phyloP scores from a whole-genome alignment of 1,140 invertebrate genomes.

The Euglossa dilemma region DNA sequence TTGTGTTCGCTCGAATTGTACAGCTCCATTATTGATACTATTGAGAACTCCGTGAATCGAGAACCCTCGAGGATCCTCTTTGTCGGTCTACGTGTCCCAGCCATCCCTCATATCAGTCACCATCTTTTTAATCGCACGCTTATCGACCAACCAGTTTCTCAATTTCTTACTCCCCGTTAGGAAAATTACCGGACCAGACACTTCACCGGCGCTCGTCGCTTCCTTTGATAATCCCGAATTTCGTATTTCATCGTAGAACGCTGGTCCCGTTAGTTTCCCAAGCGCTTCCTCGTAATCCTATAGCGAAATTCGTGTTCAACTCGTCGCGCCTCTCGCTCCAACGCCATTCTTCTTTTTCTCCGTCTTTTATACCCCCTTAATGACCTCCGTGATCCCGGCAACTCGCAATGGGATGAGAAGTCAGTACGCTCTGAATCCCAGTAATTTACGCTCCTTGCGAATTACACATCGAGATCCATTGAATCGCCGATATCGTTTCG shows the following conservation, averaged over 20 bases:
- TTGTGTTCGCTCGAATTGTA: constrained; percentile 23
- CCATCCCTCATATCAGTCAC: background rate
- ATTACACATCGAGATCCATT: constrained; percentile 27
- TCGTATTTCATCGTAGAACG: constrained; percentile 8
- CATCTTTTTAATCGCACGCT: background rate
- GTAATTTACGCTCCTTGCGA: constrained; percentile 32
- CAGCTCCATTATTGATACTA: constrained; percentile 32
- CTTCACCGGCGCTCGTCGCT: no score
- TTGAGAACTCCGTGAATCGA: constrained; percentile 29
- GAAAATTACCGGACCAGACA: no score
- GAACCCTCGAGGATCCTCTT: constrained; percentile 4
- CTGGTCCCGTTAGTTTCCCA: background rate
- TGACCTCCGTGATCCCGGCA: constrained; percentile 46
- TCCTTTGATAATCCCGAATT: background rate
- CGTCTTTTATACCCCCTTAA: constrained; percentile 57
- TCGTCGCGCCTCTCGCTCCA: background rate
- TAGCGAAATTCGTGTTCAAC: background rate
- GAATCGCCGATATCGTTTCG: background rate
- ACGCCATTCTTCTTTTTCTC: constrained; percentile 9
- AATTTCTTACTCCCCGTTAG: background rate
- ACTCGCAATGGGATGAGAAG: constrained; percentile 20
- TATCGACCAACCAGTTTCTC: background rate
- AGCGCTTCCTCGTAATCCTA: background rate
- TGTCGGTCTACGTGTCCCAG: background rate
- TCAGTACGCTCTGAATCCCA: constrained; percentile 34